Evolutionary conservation across 2,888 invertebrate species (phyloP).

Genomic region (Agrochola lychnidis): DNA sequence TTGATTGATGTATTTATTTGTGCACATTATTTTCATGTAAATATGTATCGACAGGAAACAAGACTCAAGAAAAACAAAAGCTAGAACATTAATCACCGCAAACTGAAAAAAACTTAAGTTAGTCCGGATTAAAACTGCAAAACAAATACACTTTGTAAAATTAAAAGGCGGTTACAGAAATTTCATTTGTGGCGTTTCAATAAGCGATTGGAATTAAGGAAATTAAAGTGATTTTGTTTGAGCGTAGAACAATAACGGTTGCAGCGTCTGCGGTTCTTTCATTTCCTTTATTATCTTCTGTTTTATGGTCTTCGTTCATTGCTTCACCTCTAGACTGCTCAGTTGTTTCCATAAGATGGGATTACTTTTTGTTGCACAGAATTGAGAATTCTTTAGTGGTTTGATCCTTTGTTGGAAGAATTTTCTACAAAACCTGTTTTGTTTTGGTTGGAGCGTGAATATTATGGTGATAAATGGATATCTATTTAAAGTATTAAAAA

Average conservation of each 20-base stretch:
- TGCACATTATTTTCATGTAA: background rate
- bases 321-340: slow-evolving; percentile 56
- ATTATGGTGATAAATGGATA: background rate
- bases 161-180: slow-evolving; percentile 33
- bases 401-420: background rate
- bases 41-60: background rate
- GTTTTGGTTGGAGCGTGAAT: slow-evolving; percentile 1
- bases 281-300: slow-evolving; percentile 67
- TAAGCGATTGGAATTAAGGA: slow-evolving; percentile 62
- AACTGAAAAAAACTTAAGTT: background rate
- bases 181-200: slow-evolving; percentile 44
- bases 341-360: slow-evolving; percentile 40
- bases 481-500: background rate
- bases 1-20: background rate
- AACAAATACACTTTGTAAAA: slow-evolving; percentile 20
- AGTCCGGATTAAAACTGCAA: slow-evolving; percentile 14
- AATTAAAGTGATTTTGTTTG: slow-evolving; percentile 66
- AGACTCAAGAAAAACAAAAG: background rate
- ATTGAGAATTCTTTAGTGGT: slow-evolving; percentile 31
- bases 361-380: slow-evolving; percentile 40
- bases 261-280: slow-evolving; percentile 59
- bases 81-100: background rate
- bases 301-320: slow-evolving; percentile 54
- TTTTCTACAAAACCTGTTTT: slow-evolving; percentile 1
- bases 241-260: slow-evolving; percentile 52